These are phyloP conservation scores for Drosophila gunungcola DNA, from an alignment of 1,140 invertebrate genomes.

Conservation along the genomic window DNA sequence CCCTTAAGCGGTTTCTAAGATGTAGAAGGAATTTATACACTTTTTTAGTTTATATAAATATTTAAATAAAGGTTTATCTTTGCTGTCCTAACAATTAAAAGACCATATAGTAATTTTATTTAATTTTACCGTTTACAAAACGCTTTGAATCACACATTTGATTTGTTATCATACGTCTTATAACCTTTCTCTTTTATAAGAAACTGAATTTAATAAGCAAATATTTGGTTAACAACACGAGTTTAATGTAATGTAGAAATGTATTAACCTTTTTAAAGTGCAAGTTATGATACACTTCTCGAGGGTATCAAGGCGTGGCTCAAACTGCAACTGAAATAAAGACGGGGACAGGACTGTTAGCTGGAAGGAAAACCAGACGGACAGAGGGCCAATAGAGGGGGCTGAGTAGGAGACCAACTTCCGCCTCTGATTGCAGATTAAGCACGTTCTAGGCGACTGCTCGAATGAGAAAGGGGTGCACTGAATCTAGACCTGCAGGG, in stretches of 20 bases:
- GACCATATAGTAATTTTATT: too few species aligned
- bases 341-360: constrained; percentile 28
- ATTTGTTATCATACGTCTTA: too few species aligned
- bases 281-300: neutral
- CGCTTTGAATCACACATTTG: too few species aligned
- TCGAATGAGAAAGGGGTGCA: constrained; percentile 9
- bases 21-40: neutral
- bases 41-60: too few species aligned
- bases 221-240: too few species aligned
- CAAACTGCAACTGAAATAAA: constrained; percentile 33
- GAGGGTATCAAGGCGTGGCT: constrained; percentile 8
- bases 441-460: constrained; percentile 70
- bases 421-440: constrained; percentile 80
- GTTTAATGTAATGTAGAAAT: too few species aligned
- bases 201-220: too few species aligned
- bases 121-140: too few species aligned
- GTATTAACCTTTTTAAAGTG: too few species aligned
- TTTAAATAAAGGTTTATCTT: too few species aligned
- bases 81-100: too few species aligned
- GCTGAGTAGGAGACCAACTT: constrained; percentile 56
- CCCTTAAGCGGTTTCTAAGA: neutral
- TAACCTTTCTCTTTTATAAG: too few species aligned
- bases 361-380: constrained; percentile 26
- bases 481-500: neutral
- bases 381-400: constrained; percentile 12